Evolutionary conservation across 2,888 invertebrate genomes (phyloP), one percentile per base, ranked within the genome.

Genomic region (Charanyca ferruginea): DNA sequence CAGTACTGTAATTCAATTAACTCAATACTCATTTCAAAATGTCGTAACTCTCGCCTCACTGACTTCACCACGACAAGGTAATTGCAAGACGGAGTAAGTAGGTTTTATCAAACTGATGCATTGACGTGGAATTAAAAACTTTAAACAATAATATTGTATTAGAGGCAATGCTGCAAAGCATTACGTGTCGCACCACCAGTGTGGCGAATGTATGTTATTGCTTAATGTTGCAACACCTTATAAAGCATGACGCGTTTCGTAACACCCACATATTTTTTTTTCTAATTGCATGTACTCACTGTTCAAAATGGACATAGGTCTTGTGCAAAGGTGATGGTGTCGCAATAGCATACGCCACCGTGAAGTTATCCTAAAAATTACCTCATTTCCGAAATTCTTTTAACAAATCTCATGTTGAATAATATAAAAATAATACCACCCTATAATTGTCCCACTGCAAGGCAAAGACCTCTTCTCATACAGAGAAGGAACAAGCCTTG

Each of bases 31-130:
- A 60, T 67, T 59, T 61, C 51, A 52, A 45, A 52, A 9, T 20
- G 57, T 75, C 70, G 60, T 77, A 68, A 75, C 63, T 69, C 71
- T 66, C 64, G 58, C 68, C 51, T 75, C 51, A 70, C 35, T 73
- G 63, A 66, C 23, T 63, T 61, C 49, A 71, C 47, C 51, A 51
- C 74, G 63, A 54, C 66, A 71, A 65, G 54, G 16, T 20, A 66
- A 73, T 73, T 64, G 35, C 32, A 25, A 20, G 16, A 9, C 32
- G 16, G 2, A 57, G 22, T 53, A 16, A 28, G 8, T 4, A 52
- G 41, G 44, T 58, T 61, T 73, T 62, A 79, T 75, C 58, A 51
- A 55, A 42, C 20, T 28, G 16, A 18, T 25, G n/a, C 18, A 49
- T 20, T 51, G 52, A 41, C n/a, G 60, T 23, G 9, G 44, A 79